Base-by-base conservation (phyloP, 2,797 vertebrate species). In the Myripristis jacobus region DNA sequence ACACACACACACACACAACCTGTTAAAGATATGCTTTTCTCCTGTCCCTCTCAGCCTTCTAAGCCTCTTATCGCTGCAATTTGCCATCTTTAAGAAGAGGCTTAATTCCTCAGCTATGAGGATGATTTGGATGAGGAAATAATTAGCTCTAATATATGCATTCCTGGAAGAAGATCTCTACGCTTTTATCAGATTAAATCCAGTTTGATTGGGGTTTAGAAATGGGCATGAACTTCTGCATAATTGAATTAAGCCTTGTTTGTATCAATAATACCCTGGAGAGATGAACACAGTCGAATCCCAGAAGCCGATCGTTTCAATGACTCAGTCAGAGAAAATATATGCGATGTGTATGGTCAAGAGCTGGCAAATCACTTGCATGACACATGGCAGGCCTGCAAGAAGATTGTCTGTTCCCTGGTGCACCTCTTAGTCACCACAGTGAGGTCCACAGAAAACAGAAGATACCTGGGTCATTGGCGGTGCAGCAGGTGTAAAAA, bases 241-340 rank as follows among this genome's bases (percentile, higher is more conserved):
- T 77, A 84, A 85, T 54, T 79, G 4, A 87, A 84, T 85, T 71
- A 74, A 57, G 50, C 51, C 13, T 38, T 60, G 48, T 73, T 74
- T 65, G 47, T 48, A 60, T 57, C n/a, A 55, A 50, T 36, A 74
- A 66, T 52, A 57, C 8, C 3, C 18, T 43, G 41, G 8, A 53
- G 55, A 48, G 27, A 64, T 13, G 27, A 71, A 24, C 66, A 50
- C 3, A 43, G 31, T 58, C 19, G 4, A 27, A 16, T 29, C 44
- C 19, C 11, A 61, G 6, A 34, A 44, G 67, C n/a, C 10, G 64
- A 36, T 11, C 4, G 5, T 27, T 38, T 36, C 7, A 0, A 21
- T 31, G 36, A 15, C 18, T 16, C 18, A 10, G 16, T 43, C 15
- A n/a, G 3, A 46, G 15, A 46, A 13, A 43, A 29, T 18, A 2